Evolutionary conservation across 2,888 invertebrate genomes (phyloP).

Genomic region (Phalera bucephala): DNA sequence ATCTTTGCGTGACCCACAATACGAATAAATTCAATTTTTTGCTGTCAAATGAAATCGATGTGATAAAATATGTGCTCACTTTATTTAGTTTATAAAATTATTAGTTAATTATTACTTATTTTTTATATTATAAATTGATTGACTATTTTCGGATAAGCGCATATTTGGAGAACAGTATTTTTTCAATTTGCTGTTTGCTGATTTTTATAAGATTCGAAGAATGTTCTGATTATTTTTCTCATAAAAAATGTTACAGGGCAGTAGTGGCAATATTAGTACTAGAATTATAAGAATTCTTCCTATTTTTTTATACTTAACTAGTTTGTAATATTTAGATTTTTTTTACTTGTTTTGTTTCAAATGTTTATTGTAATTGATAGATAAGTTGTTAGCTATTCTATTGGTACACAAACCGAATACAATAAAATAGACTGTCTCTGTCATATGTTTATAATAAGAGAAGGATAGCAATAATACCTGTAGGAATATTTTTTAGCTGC

Average conservation of each 20-base stretch:
- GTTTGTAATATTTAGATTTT: conserved; percentile 18
- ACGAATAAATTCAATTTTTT: too few relatives aligned
- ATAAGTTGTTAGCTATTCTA: conserved; percentile 1
- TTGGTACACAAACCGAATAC: conserved; percentile 2
- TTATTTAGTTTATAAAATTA: neutral
- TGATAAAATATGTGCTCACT: conserved; percentile 1
- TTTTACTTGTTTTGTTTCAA: conserved; percentile 59
- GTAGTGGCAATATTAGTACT: conserved; percentile 64
- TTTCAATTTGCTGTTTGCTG: too few relatives aligned
- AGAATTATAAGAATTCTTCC: conserved; percentile 25
- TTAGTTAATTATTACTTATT: too few relatives aligned
- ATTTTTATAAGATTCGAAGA: too few relatives aligned
- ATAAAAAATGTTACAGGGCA: conserved; percentile 49
- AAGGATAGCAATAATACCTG: too few relatives aligned
- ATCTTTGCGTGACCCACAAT: too few relatives aligned
- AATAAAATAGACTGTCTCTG: conserved; percentile 2
- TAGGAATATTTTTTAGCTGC: too few relatives aligned
- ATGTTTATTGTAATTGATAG: conserved; percentile 49
- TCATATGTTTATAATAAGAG: neutral
- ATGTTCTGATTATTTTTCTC: too few relatives aligned
- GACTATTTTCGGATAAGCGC: too few relatives aligned
- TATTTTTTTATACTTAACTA: conserved; percentile 21
- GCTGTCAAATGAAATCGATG: neutral
- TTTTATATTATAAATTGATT: too few relatives aligned
- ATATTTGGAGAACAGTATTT: too few relatives aligned